Evolutionary conservation across 2,113 vertebrate species (phyloP).

Genomic region (Oplegnathus fasciatus): DNA sequence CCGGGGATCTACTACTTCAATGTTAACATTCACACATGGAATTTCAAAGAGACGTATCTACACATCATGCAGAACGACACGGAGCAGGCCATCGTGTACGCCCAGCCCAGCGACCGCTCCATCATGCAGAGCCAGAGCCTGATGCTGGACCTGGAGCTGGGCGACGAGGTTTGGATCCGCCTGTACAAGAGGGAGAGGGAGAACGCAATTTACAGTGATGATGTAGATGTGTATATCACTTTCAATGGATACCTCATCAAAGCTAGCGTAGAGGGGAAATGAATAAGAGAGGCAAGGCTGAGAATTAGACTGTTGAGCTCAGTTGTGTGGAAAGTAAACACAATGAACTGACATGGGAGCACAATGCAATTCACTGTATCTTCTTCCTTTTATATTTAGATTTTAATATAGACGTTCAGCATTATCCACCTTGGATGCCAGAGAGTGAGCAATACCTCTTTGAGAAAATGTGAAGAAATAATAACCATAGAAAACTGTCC

Average conservation of each 20-base stretch:
- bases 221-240: conserved; percentile 94
- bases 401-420: neutral
- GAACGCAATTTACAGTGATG: conserved; percentile 95
- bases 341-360: neutral
- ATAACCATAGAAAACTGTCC: neutral
- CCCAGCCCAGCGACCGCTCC: conserved; percentile 95
- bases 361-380: neutral
- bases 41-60: conserved; percentile 98
- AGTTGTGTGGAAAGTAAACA: neutral
- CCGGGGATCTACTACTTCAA: conserved; percentile 94
- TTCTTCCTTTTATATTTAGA: neutral
- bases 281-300: neutral
- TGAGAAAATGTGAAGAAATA: conserved; percentile 9
- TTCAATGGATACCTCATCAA: conserved; percentile 94
- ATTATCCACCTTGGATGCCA: neutral
- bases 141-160: conserved; percentile 88
- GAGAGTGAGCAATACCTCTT: neutral
- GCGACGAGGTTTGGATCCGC: conserved; percentile 91
- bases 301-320: neutral
- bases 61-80: conserved; percentile 92
- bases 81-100: conserved; percentile 91
- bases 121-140: conserved; percentile 99
- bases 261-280: conserved; percentile 78
- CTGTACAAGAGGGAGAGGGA: conserved; percentile 94
- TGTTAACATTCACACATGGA: conserved; percentile 98